Conservation (phyloP, 2,113 vertebrate species). For the Cyphomyrus plagiostoma region DNA sequence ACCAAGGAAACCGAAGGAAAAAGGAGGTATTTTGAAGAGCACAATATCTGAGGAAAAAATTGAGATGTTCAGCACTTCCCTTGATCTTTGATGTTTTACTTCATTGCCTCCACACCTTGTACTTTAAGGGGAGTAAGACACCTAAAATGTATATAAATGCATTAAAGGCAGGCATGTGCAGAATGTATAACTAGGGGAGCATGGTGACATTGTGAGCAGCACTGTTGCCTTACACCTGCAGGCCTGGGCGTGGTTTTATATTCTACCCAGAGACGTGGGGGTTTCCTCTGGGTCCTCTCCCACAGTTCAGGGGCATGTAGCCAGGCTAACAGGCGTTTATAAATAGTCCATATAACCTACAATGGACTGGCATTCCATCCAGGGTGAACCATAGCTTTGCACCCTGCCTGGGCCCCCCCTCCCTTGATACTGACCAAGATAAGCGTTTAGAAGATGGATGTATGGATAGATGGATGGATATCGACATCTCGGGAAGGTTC, state of each 20-base stretch:
- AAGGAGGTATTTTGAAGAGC: not conserved
- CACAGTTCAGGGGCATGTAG: not conserved
- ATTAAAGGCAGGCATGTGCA: not conserved
- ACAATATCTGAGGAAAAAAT: not conserved
- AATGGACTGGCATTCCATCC: not conserved
- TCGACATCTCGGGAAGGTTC: not conserved
- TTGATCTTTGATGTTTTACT: not conserved
- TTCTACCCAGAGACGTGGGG: not conserved
- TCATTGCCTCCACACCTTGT: not conserved
- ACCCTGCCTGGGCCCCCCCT: not conserved
- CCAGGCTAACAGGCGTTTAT: not conserved
- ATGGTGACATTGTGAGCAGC: not conserved
- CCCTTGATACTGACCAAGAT: not conserved
- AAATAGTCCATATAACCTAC: not conserved
- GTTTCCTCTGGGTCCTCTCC: not conserved
- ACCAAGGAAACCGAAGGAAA: not conserved
- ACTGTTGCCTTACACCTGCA: not conserved
- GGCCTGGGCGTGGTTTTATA: not conserved
- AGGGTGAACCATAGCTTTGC: not conserved
- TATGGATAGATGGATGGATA: too few species aligned
- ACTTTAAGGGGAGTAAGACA: not conserved
- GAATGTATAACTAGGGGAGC: not conserved
- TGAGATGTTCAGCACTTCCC: not conserved
- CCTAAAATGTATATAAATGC: not conserved
- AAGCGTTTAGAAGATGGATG: not conserved